phyloP scores from a whole-genome alignment of 1,140 invertebrate genomes.

The Hydropsyche tenuis region DNA sequence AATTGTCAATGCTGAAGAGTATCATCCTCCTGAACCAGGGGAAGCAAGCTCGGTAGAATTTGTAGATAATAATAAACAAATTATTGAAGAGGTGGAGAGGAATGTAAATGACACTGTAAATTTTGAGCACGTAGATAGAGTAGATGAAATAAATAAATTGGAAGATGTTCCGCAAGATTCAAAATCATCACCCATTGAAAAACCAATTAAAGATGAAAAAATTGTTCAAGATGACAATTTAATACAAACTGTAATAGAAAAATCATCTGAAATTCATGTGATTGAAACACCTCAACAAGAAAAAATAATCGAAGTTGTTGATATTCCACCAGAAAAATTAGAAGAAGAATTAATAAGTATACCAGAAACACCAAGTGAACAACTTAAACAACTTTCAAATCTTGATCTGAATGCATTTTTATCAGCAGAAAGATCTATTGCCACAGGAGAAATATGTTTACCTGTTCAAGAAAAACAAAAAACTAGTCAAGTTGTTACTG shows the following conservation, averaged over 20 bases:
- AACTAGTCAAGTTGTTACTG: neutral
- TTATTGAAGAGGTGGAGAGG: neutral
- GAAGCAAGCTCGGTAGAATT: neutral
- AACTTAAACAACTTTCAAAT: neutral
- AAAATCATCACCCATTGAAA: constrained; percentile 2
- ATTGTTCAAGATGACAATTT: neutral
- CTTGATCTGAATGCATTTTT: constrained; percentile 39
- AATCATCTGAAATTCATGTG: neutral
- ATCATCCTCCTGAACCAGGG: constrained; percentile 49
- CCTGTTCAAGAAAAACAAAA: neutral
- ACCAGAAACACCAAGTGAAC: too few species aligned
- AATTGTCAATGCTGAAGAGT: constrained; percentile 60
- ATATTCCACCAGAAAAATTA: constrained; percentile 14
- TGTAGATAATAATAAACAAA: constrained; percentile 1
- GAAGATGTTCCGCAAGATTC: neutral
- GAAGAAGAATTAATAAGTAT: neutral
- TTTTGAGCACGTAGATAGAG: constrained; percentile 50
- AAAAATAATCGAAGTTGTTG: neutral
- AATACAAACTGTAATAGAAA: neutral
- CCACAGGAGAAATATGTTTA: neutral
- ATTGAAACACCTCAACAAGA: neutral
- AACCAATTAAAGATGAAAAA: constrained; percentile 34
- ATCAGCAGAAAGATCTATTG: constrained; percentile 46
- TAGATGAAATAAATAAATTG: constrained; percentile 36
- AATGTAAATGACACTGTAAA: constrained; percentile 43